Conservation (phyloP, 2,113 vertebrate species). For the Grammatotria lemairii region DNA sequence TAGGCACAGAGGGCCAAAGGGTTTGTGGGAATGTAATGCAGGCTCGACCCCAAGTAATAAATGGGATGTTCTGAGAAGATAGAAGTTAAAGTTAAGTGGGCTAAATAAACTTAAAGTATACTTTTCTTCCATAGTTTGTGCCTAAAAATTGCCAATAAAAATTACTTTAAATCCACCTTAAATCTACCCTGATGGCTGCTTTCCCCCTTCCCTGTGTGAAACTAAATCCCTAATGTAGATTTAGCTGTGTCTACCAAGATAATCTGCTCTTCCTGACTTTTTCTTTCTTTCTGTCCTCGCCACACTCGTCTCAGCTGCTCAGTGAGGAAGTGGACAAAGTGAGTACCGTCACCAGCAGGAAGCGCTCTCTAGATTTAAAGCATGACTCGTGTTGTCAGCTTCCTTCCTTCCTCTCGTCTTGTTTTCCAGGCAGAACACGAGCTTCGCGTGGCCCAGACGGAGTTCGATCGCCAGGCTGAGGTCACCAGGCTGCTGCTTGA, state of each 20-base stretch:
- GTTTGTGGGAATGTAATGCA: not conserved
- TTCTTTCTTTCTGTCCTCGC: slow-evolving; percentile 53
- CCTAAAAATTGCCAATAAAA: not conserved
- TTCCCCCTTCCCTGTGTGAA: not conserved
- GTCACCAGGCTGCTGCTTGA: slow-evolving; percentile 90
- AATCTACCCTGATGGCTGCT: not conserved
- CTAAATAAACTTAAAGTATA: not conserved
- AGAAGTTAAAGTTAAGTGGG: not conserved
- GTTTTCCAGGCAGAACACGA: slow-evolving; percentile 84
- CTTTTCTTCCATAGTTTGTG: not conserved
- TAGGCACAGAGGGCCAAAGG: not conserved
- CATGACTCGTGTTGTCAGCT: not conserved
- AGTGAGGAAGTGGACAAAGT: slow-evolving; percentile 96
- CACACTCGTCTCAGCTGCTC: slow-evolving; percentile 81
- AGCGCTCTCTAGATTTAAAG: not conserved
- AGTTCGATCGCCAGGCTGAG: slow-evolving; percentile 93
- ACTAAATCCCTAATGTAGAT: not conserved
- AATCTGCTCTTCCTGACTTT: slow-evolving; percentile 46
- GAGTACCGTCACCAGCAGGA: slow-evolving; percentile 56
- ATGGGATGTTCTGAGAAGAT: not conserved
- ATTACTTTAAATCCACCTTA: not conserved
- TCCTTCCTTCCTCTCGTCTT: not conserved
- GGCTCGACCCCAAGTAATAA: not conserved
- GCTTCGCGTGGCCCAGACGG: slow-evolving; percentile 87
- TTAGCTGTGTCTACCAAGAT: not conserved